These are phyloP conservation scores for Hipposideros larvatus DNA, from an alignment of 2,797 vertebrate genomes.

Conservation along the genomic window DNA sequence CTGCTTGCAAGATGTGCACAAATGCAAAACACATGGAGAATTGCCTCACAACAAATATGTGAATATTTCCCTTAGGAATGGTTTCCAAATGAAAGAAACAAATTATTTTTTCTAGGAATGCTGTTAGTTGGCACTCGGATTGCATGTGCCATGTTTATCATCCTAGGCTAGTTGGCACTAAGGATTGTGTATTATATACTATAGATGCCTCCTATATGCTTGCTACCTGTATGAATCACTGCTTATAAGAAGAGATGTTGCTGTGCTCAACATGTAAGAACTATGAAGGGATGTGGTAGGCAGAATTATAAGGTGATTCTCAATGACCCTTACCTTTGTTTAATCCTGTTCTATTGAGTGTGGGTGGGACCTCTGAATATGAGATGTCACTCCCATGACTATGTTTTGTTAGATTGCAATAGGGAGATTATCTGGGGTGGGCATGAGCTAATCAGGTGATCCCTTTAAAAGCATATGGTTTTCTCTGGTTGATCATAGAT, in stretches of 20 bases:
- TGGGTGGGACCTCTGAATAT: background rate
- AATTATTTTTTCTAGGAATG: background rate
- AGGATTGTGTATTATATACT: background rate
- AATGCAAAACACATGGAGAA: background rate
- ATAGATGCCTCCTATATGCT: background rate
- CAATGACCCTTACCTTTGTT: background rate
- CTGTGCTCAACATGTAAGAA: background rate
- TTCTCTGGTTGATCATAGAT: background rate
- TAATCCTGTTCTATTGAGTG: background rate
- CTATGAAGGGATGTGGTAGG: background rate
- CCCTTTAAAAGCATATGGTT: background rate
- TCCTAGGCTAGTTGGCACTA: background rate
- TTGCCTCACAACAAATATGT: background rate
- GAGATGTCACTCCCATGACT: background rate
- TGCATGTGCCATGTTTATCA: background rate
- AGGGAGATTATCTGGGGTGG: background rate
- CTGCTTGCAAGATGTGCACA: slow-evolving; percentile 29
- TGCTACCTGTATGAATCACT: background rate
- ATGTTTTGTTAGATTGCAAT: background rate
- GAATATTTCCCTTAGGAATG: background rate
- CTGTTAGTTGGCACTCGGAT: background rate
- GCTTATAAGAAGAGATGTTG: background rate
- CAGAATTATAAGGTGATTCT: background rate
- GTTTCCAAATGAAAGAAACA: slow-evolving; percentile 32
- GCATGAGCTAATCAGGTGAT: background rate